Evolutionary conservation across 2,113 vertebrate species (phyloP), one percentile per base, ranked within the genome.

Genomic region (Sander vitreus): DNA sequence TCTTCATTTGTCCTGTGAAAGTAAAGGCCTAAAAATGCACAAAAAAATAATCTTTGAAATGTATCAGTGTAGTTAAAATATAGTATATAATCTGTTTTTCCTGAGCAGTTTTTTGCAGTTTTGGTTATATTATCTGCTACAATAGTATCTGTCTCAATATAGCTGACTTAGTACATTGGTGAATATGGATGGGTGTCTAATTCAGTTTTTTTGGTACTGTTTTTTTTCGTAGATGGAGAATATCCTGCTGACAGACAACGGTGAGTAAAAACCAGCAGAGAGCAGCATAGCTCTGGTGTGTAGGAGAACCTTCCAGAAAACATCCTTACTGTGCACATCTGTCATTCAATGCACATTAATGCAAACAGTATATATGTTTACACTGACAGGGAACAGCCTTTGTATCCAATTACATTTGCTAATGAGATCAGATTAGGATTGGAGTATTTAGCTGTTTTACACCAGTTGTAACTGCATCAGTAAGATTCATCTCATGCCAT

Each of bases 141-240:
- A 3, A 8, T 0, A 53, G 59, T n/a, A 2, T 66, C 23, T 18
- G 60, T 14, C 16, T 47, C 14, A 14, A 14, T 23, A 6, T 10
- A 65, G 4, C 48, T 50, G 1, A 6, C 13, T 15, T 25, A 27
- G 50, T 19, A 25, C 4, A 48, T 43, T 23, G 10, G 15, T 76
- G 3, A 54, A 71, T 18, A 80, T 62, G 12, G 6, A 43, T 79
- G 8, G 11, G 3, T n/a, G 21, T 65, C 1, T 74, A 18, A 84
- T 77, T 55, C 12, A 53, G 11, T 68, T 2, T 58, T 43, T 66
- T 79, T 72, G 9, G 2, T n/a, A 5, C 5, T 55, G 63, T 60
- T 43, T 60, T 65, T 88, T 96, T 65, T 88, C 96, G 63, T 90
- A 99, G 97, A 97, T 99, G 98, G 97, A 99, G 91, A 99, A 99